A percentile compares a stretch with the other conserved stretches of the same genome.
Conservation (phyloP, 2,113 vertebrate genomes). For the Actenoides lindsayi region DNA sequence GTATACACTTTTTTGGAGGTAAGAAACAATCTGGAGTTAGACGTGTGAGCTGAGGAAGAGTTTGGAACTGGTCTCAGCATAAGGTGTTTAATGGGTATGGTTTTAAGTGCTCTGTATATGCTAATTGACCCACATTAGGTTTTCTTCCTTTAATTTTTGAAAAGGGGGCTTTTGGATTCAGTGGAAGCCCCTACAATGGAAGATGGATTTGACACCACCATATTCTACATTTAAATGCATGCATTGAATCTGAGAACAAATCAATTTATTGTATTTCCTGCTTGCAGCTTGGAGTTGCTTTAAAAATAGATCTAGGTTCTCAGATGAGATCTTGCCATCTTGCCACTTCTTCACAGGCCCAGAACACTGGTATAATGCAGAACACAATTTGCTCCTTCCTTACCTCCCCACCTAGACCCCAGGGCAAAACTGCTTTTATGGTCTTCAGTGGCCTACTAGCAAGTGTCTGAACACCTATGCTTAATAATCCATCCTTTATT, state of each 20-base stretch:
- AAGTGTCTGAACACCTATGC: not conserved
- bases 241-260: not conserved
- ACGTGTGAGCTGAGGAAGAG: not conserved
- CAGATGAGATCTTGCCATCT: not conserved
- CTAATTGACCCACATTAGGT: accelerated
- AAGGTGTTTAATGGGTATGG: not conserved
- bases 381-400: not conserved
- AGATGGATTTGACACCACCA: not conserved
- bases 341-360: not conserved
- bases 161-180: not conserved
- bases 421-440: not conserved
- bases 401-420: not conserved
- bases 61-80: not conserved
- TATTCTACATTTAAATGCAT: not conserved
- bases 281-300: not conserved
- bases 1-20: accelerated
- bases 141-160: not conserved
- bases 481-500: not conserved
- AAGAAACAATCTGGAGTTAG: not conserved
- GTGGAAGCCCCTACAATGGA: not conserved
- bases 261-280: conserved; percentile 10
- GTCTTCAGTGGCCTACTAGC: not conserved
- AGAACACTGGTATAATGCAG: not conserved
- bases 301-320: not conserved
- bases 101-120: not conserved